phyloP scores from a whole-genome alignment of 2,888 invertebrate species.

The Tiphia femorata region DNA sequence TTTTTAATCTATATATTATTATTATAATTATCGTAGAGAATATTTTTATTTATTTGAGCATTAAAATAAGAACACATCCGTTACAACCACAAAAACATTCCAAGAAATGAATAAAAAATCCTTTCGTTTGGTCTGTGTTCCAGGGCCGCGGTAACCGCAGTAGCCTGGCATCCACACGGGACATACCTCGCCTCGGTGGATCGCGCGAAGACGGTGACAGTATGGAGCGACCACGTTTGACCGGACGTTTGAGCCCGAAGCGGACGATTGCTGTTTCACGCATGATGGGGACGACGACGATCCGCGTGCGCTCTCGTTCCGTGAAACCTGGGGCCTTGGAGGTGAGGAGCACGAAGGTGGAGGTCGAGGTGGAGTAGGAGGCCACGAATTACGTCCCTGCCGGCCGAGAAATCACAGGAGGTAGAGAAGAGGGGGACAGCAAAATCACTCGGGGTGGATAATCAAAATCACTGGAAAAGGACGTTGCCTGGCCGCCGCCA shows the following conservation, averaged over 20 bases:
- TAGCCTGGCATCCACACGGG: slow-evolving; percentile 90
- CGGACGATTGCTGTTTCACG: slow-evolving; percentile 40
- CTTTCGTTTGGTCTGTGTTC: too few relatives aligned
- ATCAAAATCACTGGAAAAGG: slow-evolving; percentile 36
- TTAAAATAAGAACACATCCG: too few relatives aligned
- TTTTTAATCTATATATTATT: too few relatives aligned
- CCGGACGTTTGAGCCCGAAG: slow-evolving; percentile 47
- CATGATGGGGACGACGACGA: slow-evolving; percentile 17
- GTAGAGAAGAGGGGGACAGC: not conserved
- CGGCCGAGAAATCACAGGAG: slow-evolving; percentile 10
- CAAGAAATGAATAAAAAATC: too few relatives aligned
- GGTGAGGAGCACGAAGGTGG: not conserved
- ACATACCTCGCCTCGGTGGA: slow-evolving; percentile 86
- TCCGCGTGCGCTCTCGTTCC: slow-evolving; percentile 15
- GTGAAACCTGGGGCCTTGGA: not conserved
- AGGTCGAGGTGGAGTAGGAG: not conserved
- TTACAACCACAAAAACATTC: too few relatives aligned
- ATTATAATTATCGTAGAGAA: too few relatives aligned
- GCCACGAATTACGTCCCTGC: not conserved
- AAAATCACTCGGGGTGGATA: slow-evolving; percentile 23
- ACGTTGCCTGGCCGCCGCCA: slow-evolving; percentile 9
- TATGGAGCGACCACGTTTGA: slow-evolving; percentile 81
- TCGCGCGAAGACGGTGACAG: slow-evolving; percentile 82
- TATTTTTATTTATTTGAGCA: too few relatives aligned
- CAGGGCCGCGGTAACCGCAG: slow-evolving; percentile 88